A percentile compares a stretch with the other conserved stretches of the same genome.
phyloP scores from a whole-genome alignment of 2,797 vertebrate genomes.

The Sebastolobus alascanus region DNA sequence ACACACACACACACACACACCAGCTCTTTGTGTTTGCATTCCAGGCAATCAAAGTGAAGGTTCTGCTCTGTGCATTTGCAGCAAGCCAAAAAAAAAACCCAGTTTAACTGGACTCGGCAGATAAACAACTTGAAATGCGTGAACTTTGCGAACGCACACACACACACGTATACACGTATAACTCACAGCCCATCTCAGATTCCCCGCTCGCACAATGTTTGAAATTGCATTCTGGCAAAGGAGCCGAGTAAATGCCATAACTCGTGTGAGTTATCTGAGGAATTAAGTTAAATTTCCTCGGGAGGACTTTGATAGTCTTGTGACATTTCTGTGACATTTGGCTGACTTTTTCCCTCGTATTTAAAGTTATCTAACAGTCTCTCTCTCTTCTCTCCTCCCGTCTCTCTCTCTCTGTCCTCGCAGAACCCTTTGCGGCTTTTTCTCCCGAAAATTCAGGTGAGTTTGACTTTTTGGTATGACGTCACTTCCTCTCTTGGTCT shows the following conservation, averaged over 20 bases:
- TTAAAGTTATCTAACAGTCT: constrained; percentile 71
- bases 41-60: constrained; percentile 73
- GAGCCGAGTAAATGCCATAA: constrained; percentile 71
- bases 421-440: constrained; percentile 93
- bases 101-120: constrained; percentile 68
- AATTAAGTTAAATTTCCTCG: constrained; percentile 73
- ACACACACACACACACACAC: constrained; percentile 2
- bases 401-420: constrained; percentile 60
- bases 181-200: constrained; percentile 27
- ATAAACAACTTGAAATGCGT: constrained; percentile 75
- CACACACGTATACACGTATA: neutral
- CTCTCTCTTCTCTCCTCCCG: constrained; percentile 27
- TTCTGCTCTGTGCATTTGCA: constrained; percentile 70
- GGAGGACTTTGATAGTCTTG: constrained; percentile 69
- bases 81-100: constrained; percentile 51
- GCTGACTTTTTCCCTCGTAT: constrained; percentile 67
- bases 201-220: constrained; percentile 55
- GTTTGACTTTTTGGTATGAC: constrained; percentile 64
- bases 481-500: constrained; percentile 73
- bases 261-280: constrained; percentile 63
- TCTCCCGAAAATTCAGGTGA: constrained; percentile 90
- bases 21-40: constrained; percentile 73
- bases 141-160: constrained; percentile 47
- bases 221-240: constrained; percentile 56
- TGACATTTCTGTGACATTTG: constrained; percentile 83